Evolutionary conservation across 37 sponge, comb jelly and placozoan genomes (phyloP).

Genomic region (Bolinopsis microptera): DNA sequence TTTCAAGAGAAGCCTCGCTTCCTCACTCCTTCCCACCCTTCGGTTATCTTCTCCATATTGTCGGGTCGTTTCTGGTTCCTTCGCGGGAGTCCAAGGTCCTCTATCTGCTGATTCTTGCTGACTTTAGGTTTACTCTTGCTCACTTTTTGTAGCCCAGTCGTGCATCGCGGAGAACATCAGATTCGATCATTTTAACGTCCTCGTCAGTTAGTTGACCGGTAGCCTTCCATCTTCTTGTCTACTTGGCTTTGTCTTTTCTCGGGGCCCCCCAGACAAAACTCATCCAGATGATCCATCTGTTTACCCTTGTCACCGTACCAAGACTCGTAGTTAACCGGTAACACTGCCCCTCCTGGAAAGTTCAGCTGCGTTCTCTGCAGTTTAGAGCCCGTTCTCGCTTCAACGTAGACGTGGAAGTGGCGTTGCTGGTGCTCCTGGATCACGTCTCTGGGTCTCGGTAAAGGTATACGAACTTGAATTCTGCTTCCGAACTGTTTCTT

Average conservation of each 20-base stretch:
- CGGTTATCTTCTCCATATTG: background rate
- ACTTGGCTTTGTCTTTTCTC: background rate
- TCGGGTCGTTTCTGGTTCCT: background rate
- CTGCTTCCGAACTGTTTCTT: background rate
- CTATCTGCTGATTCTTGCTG: background rate
- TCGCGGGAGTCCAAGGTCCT: background rate
- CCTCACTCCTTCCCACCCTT: background rate
- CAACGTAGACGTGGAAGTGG: background rate
- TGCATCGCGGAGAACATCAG: background rate
- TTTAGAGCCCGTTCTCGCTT: too few relatives aligned
- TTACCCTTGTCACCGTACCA: background rate
- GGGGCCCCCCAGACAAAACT: background rate
- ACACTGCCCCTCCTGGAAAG: background rate
- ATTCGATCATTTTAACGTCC: background rate
- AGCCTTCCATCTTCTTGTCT: background rate
- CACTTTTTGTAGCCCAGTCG: background rate
- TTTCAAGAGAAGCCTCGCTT: background rate
- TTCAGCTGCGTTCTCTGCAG: background rate
- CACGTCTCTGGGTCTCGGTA: conserved; percentile 6
- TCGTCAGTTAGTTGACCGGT: background rate
- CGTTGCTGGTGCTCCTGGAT: background rate
- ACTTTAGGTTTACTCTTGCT: background rate
- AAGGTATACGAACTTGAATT: background rate
- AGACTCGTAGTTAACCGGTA: background rate
- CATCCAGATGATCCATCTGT: background rate